Conservation (phyloP, 2,113 vertebrate genomes). For the Blennius ocellaris region DNA sequence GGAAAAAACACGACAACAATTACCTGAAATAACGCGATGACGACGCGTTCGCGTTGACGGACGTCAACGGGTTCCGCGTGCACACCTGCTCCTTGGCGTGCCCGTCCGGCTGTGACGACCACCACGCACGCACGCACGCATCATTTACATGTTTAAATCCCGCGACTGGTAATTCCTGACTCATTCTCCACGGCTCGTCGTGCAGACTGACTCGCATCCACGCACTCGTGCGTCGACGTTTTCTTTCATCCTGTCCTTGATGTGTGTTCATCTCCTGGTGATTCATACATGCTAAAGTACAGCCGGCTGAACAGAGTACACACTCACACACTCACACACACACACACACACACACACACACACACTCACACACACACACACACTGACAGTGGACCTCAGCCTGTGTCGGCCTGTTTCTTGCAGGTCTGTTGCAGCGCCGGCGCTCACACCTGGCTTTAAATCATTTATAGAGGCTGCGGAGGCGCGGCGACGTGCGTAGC, state of each 20-base stretch:
- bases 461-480: constrained; percentile 24
- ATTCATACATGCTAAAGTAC: neutral
- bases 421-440: neutral
- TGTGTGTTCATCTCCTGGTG: neutral
- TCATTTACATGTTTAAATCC: too few species aligned
- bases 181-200: too few species aligned
- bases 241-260: neutral
- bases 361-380: neutral
- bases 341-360: neutral
- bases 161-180: too few species aligned
- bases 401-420: neutral
- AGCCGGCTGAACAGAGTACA: neutral
- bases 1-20: too few species aligned
- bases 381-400: neutral
- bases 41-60: too few species aligned
- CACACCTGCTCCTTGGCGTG: too few species aligned
- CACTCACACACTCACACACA: neutral
- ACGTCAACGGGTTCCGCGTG: too few species aligned
- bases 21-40: too few species aligned
- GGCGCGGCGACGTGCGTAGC: neutral
- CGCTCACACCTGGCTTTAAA: constrained; percentile 11
- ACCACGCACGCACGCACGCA: too few species aligned
- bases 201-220: neutral
- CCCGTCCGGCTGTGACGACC: too few species aligned
- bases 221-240: neutral